Evolutionary conservation across 2,888 invertebrate genomes (phyloP).

Genomic region (Drosophila seclusa): DNA sequence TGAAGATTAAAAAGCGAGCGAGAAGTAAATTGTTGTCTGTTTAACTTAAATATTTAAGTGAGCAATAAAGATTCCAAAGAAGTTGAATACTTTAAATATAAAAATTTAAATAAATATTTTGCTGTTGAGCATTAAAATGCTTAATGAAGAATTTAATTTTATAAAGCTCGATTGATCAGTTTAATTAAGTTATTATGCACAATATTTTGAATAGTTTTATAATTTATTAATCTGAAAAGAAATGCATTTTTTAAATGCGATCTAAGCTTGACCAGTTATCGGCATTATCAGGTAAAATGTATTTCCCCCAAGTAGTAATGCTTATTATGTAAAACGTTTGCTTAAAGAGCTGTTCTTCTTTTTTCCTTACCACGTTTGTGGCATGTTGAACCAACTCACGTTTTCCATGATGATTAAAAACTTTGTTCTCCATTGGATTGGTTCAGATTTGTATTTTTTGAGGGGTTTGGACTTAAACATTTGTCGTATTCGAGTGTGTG

Average conservation of each 20-base stretch:
- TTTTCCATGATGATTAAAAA: constrained; percentile 48
- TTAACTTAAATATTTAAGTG: background rate
- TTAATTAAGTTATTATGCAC: background rate
- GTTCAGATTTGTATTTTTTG: constrained; percentile 19
- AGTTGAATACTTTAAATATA: background rate
- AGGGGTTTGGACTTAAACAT: constrained; percentile 37
- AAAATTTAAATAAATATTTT: background rate
- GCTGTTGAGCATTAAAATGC: background rate
- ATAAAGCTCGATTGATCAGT: accelerated
- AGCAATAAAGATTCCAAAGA: background rate
- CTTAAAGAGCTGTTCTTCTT: background rate
- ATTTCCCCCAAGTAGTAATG: background rate
- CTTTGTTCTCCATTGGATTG: constrained; percentile 19
- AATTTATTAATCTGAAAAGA: background rate
- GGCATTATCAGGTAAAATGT: background rate
- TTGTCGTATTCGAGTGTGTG: constrained; percentile 54
- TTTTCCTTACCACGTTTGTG: constrained; percentile 42
- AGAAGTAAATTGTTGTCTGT: background rate
- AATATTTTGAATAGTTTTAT: background rate
- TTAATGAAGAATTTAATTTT: background rate
- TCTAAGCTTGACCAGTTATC: background rate
- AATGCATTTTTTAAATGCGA: background rate
- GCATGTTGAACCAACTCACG: constrained; percentile 37
- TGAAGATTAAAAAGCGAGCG: background rate
- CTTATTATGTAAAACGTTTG: constrained; percentile 6